phyloP scores from a whole-genome alignment of 30 jellyfish, hydroid and myxozoan species.

The Pseudorhiza aurosa region DNA sequence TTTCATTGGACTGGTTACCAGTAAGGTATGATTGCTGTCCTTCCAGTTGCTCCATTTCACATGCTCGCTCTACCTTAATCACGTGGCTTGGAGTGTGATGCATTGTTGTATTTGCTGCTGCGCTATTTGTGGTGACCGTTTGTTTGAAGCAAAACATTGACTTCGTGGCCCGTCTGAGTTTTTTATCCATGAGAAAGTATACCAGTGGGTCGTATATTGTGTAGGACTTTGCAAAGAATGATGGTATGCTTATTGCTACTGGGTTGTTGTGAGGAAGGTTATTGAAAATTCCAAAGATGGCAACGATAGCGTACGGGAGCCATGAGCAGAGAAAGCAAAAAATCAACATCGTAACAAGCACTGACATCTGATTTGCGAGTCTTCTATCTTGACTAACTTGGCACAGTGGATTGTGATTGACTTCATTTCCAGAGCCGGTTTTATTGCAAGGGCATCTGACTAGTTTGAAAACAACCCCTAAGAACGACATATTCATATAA shows the following conservation, averaged over 20 bases:
- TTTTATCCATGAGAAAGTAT: slow-evolving; percentile 36
- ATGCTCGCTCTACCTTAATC: not conserved
- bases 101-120: not conserved
- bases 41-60: not conserved
- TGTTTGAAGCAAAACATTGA: not conserved
- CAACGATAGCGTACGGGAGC: slow-evolving; percentile 62
- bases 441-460: slow-evolving; percentile 8
- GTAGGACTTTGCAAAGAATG: slow-evolving; percentile 55
- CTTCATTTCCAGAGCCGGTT: not conserved
- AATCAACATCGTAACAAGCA: slow-evolving; percentile 3
- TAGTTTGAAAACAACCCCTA: slow-evolving; percentile 2
- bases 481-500: not conserved
- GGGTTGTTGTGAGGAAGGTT: slow-evolving; percentile 3
- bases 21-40: not conserved
- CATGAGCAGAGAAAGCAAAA: slow-evolving; percentile 32
- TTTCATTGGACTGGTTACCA: not conserved
- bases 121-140: not conserved
- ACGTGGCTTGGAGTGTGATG: not conserved
- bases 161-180: not conserved
- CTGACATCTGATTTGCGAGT: slow-evolving; percentile 11
- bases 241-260: slow-evolving; percentile 8
- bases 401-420: not conserved
- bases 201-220: slow-evolving; percentile 47
- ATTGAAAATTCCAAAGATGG: not conserved
- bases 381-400: slow-evolving; percentile 14